These are phyloP conservation scores for Ia io DNA, from an alignment of 2,113 vertebrate genomes.

Conservation along the genomic window DNA sequence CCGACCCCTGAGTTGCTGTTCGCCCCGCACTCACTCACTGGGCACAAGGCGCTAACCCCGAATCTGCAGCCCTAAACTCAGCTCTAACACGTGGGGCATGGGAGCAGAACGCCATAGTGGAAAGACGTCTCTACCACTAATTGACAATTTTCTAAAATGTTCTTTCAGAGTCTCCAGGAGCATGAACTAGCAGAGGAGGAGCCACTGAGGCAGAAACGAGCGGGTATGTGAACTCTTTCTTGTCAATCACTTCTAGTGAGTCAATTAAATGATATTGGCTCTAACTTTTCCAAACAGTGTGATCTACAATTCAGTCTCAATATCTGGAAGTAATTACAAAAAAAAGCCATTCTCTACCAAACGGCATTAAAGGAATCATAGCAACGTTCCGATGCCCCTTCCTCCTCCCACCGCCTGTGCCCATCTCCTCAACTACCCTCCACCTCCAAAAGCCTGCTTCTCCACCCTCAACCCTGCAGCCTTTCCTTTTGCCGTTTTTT, in stretches of 20 bases:
- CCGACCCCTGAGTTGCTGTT: neutral
- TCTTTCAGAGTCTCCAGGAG: slow-evolving; percentile 62
- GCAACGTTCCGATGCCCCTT: too few relatives aligned
- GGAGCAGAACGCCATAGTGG: neutral
- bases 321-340: neutral
- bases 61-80: neutral
- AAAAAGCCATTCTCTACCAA: neutral
- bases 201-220: slow-evolving; percentile 65
- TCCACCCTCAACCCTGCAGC: neutral
- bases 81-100: neutral
- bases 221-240: slow-evolving; percentile 65
- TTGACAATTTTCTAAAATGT: neutral
- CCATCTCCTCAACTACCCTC: neutral
- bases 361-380: neutral
- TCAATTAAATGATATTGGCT: neutral
- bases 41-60: neutral
- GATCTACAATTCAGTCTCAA: neutral
- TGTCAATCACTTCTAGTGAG: neutral
- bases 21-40: rapidly evolving
- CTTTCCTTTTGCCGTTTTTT: neutral
- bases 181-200: neutral
- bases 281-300: neutral
- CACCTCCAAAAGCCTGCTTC: neutral
- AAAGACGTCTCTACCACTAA: neutral
- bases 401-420: rapidly evolving